Conservation (phyloP, 2,888 invertebrate species). For the Rotaria sp. region DNA sequence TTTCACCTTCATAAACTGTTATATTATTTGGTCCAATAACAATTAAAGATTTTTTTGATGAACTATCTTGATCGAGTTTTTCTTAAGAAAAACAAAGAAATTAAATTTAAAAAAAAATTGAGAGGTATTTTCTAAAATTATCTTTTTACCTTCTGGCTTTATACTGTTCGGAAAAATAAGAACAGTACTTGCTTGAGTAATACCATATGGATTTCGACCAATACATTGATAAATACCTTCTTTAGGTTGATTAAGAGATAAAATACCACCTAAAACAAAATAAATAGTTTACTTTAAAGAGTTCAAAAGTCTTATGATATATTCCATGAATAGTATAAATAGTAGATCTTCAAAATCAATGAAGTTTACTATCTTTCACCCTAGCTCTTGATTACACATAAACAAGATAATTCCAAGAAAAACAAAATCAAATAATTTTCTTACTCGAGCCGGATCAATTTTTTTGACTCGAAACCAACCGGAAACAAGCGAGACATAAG, state of each 20-base stretch:
- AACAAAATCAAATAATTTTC: too few species aligned
- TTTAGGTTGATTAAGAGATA: background rate
- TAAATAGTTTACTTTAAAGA: too few species aligned
- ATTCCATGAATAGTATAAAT: background rate
- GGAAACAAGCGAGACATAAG: too few species aligned
- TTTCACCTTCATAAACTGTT: slow-evolving; percentile 39
- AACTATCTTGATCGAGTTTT: background rate
- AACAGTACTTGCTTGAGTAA: slow-evolving; percentile 35
- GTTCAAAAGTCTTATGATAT: too few species aligned
- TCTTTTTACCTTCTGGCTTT: background rate
- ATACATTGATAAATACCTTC: slow-evolving; percentile 51
- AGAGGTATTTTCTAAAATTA: background rate
- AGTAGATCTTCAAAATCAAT: background rate
- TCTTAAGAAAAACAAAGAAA: background rate
- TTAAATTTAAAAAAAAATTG: background rate
- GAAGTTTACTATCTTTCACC: background rate
- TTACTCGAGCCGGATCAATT: too few species aligned
- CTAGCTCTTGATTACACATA: too few species aligned
- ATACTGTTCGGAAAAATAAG: background rate
- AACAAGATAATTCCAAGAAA: too few species aligned
- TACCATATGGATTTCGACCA: slow-evolving; percentile 45
- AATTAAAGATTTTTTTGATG: background rate
- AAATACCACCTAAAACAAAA: background rate
- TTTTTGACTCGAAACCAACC: too few species aligned
- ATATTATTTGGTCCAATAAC: slow-evolving; percentile 38